phyloP scores from a whole-genome alignment of 92 coral and sea anemone genomes.

The Epizoanthus stellaris region DNA sequence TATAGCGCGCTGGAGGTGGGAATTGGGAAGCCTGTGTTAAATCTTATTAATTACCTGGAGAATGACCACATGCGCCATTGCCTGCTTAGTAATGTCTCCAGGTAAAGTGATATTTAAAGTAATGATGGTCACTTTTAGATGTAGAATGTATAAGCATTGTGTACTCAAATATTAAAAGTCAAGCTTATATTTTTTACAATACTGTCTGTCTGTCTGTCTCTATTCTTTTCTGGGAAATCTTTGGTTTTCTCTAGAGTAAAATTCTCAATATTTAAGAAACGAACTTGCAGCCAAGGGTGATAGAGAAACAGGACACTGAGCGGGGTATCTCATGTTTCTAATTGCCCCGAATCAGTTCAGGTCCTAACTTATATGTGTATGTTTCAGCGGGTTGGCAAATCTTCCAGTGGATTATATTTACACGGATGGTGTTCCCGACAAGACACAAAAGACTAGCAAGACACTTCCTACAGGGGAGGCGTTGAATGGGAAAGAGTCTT shows the following conservation, averaged over 20 bases:
- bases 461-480: conserved; percentile 73
- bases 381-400: conserved; percentile 82
- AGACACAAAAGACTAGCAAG: conserved; percentile 68
- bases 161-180: no score
- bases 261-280: no score
- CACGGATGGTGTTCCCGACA: conserved; percentile 71
- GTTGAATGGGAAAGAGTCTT: conserved; percentile 73
- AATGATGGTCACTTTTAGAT: no score
- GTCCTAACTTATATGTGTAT: neutral
- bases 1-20: conserved; percentile 75
- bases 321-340: no score
- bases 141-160: no score
- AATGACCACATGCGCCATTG: conserved; percentile 91
- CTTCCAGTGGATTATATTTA: conserved; percentile 90
- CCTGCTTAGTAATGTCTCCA: conserved; percentile 74
- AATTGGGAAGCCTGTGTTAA: conserved; percentile 81
- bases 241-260: no score
- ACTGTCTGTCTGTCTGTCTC: no score
- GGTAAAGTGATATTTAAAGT: neutral
- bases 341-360: no score
- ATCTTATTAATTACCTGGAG: conserved; percentile 80
- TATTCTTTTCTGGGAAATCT: no score
- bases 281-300: no score
- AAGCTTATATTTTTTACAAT: no score
- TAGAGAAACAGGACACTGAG: no score